These are phyloP conservation scores for Epizoanthus ramosus DNA, from an alignment of 92 coral and sea anemone species.

Conservation along the genomic window DNA sequence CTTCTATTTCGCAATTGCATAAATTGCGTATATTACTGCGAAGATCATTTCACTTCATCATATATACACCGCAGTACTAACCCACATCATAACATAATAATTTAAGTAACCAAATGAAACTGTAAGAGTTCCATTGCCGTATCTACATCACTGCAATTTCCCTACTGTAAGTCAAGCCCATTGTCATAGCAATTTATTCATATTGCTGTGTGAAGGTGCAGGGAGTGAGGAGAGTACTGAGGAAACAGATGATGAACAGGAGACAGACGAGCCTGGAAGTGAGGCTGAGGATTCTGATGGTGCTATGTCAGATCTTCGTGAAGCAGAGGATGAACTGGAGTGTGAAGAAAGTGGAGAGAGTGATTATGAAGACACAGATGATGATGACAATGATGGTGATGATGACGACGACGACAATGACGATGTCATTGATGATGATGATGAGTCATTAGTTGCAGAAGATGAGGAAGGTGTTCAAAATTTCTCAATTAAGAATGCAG, in stretches of 20 bases:
- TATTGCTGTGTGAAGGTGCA: too few relatives aligned
- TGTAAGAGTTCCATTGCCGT: too few relatives aligned
- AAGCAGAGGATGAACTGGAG: background rate
- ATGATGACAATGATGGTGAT: conserved; percentile 29
- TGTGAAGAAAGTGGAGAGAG: background rate
- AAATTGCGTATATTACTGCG: too few relatives aligned
- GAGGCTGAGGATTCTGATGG: background rate
- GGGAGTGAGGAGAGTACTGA: background rate
- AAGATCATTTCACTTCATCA: too few relatives aligned
- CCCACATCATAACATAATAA: too few relatives aligned
- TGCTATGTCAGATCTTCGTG: conserved; percentile 6
- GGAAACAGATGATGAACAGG: background rate
- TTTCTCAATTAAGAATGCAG: conserved; percentile 59
- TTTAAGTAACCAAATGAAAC: too few relatives aligned
- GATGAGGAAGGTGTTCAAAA: conserved; percentile 57
- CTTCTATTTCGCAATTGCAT: too few relatives aligned
- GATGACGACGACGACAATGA: too few relatives aligned
- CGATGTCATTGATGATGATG: conserved; percentile 37
- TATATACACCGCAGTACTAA: too few relatives aligned
- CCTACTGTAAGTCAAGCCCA: too few relatives aligned
- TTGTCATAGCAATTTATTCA: too few relatives aligned
- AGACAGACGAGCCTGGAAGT: background rate
- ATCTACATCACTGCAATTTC: too few relatives aligned
- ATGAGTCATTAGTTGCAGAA: conserved; percentile 41
- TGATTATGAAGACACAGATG: conserved; percentile 24